Percentiles rank a stretch among this genome's conserved stretches.
phyloP scores from a whole-genome alignment of 2,888 invertebrate genomes.

The Thyatira batis region DNA sequence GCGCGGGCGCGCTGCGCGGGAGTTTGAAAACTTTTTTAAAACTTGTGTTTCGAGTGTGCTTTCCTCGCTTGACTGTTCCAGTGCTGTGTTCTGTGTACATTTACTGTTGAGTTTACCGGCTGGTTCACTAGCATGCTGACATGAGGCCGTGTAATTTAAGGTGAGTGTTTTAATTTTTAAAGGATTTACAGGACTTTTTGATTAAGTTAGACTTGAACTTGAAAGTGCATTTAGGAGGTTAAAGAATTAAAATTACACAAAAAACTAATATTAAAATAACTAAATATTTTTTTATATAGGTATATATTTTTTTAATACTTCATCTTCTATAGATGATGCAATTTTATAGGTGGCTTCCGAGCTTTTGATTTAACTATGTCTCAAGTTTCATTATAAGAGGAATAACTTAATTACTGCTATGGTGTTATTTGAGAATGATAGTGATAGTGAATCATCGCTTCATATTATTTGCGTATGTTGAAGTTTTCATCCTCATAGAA shows the following conservation, averaged over 20 bases:
- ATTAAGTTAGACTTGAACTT: too few relatives aligned
- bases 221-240: too few relatives aligned
- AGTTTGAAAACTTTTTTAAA: constrained; percentile 26
- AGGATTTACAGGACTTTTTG: too few relatives aligned
- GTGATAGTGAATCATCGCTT: not conserved
- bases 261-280: too few relatives aligned
- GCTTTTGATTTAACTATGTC: too few relatives aligned
- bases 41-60: constrained; percentile 37
- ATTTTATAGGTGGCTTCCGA: too few relatives aligned
- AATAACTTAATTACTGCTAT: not conserved
- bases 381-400: not conserved
- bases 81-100: constrained; percentile 56
- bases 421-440: not conserved
- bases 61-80: constrained; percentile 51
- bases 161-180: constrained; percentile 36
- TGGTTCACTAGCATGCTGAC: constrained; percentile 61
- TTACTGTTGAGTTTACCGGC: constrained; percentile 34
- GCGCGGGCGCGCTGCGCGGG: constrained; percentile 59
- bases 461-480: not conserved
- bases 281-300: too few relatives aligned
- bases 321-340: too few relatives aligned
- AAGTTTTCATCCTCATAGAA: not conserved
- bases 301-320: too few relatives aligned
- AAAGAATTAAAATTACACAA: too few relatives aligned
- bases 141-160: constrained; percentile 70